Base-by-base conservation (phyloP, 2,113 vertebrate genomes). In the Poecilia latipinna region DNA sequence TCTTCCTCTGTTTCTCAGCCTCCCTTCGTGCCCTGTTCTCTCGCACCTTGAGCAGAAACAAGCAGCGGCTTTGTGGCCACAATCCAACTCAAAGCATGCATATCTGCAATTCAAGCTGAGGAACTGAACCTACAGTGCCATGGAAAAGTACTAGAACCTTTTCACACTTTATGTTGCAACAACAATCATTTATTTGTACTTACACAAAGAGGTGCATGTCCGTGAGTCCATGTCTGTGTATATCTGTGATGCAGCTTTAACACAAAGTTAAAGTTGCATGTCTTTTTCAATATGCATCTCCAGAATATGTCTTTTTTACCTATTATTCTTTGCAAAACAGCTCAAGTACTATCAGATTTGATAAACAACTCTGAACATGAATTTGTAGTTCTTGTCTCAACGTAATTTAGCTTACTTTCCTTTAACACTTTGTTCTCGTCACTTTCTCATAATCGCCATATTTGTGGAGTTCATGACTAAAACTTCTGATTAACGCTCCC, bases 1-100 rank as follows among this genome's bases (percentile, higher is more conserved):
- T 96, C 82, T 84, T 89, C 84, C 78, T 89, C 79, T 94, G 89
- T 73, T 93, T 88, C 61, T 93, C 93, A 29, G 93, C 95, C 62
- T 98, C 96, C 71, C 69, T 87, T 81, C 57, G 94, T 12, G 92
- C 65, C 44, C 95, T 94, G 82, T 96, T 97, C 94, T 97, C 96
- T 80, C 95, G 96, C 61, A 98, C 96, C 96, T 98, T 73, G 61
- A 29, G 77, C 32, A 62, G 33, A 54, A 86, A 82, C 72, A 54
- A 72, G 70, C 4, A 44, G 61, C 44, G 19, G 44, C 35, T 82
- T 73, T 77, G 31, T 32, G 33, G n/a, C 61, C 54, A 67, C 15
- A 39, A 71, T 28, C 54, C 29, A n/a, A 29, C 5, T 61, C 61
- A 33, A 7, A 68, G 39, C n/a, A 19, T 51, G 72, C 4, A 61